A percentile compares a stretch with the other conserved stretches of the same genome.
These are phyloP conservation scores for Cottus gobio DNA, from an alignment of 2,113 vertebrate genomes.

Conservation along the genomic window DNA sequence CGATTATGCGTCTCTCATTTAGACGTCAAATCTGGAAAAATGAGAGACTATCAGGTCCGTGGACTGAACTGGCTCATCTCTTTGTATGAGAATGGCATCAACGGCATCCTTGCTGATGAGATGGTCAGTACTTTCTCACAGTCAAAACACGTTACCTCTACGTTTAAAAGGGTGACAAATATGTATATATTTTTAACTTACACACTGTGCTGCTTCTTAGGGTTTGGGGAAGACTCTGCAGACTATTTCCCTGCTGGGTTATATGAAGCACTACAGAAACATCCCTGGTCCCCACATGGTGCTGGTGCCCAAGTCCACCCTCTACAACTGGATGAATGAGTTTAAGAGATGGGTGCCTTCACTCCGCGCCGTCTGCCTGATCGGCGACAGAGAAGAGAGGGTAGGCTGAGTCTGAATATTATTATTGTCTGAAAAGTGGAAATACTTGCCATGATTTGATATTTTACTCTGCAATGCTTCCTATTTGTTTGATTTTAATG, in stretches of 20 bases:
- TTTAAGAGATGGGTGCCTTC: conserved; percentile 99
- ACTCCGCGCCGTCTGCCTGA: conserved; percentile 95
- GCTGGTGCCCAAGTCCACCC: conserved; percentile 98
- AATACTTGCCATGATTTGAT: background rate
- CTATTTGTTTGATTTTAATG: background rate
- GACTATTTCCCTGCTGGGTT: conserved; percentile 97
- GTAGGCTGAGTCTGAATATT: conserved; percentile 74
- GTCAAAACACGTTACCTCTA: background rate
- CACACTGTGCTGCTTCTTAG: conserved; percentile 70
- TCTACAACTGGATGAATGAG: conserved; percentile 99
- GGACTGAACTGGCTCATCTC: conserved; percentile 99
- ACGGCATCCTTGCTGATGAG: conserved; percentile 98
- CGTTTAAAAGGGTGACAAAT: background rate
- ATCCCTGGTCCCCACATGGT: conserved; percentile 99
- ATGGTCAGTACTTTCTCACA: conserved; percentile 85
- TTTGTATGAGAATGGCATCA: conserved; percentile 99
- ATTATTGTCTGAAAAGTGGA: background rate
- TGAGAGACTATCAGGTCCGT: conserved; percentile 97
- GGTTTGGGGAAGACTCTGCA: conserved; percentile 98
- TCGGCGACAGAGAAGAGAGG: conserved; percentile 93
- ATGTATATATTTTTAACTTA: background rate
- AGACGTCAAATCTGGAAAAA: conserved; percentile 95
- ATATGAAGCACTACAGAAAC: conserved; percentile 99
- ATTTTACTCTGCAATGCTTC: background rate
- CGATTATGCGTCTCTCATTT: conserved; percentile 25